Evolutionary conservation across 2,888 invertebrate species (phyloP).

Genomic region (Cerceris ruficornis): DNA sequence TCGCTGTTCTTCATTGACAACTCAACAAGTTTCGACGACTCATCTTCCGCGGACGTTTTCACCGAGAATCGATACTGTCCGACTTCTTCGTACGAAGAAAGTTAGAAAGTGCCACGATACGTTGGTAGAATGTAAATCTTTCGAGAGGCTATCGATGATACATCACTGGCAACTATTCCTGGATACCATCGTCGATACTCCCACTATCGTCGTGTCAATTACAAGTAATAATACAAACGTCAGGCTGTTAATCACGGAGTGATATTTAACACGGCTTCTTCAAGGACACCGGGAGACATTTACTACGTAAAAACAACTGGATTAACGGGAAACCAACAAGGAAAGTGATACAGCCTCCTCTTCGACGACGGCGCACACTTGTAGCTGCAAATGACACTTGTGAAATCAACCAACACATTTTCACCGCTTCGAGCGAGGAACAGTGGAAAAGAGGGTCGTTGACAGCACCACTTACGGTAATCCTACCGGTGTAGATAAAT

Average conservation of each 20-base stretch:
- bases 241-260: too few species aligned
- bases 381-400: conserved; percentile 54
- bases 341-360: conserved; percentile 15
- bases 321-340: conserved; percentile 5
- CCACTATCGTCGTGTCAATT: too few species aligned
- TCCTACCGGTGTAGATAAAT: conserved; percentile 22
- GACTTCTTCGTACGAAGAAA: conserved; percentile 1
- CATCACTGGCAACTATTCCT: neutral
- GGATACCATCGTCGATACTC: neutral
- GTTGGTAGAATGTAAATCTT: neutral
- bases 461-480: conserved; percentile 34
- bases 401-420: conserved; percentile 56
- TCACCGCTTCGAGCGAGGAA: conserved; percentile 35
- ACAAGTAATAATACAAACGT: too few species aligned
- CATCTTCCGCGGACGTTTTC: neutral
- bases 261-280: too few species aligned
- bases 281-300: neutral
- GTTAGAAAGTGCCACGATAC: conserved; percentile 1
- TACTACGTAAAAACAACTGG: neutral
- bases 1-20: neutral
- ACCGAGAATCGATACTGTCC: neutral
- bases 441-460: conserved; percentile 45
- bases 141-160: neutral
- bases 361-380: conserved; percentile 12
- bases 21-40: neutral